Evolutionary conservation across 2,797 vertebrate genomes (phyloP).

Genomic region (Sciurus carolinensis): DNA sequence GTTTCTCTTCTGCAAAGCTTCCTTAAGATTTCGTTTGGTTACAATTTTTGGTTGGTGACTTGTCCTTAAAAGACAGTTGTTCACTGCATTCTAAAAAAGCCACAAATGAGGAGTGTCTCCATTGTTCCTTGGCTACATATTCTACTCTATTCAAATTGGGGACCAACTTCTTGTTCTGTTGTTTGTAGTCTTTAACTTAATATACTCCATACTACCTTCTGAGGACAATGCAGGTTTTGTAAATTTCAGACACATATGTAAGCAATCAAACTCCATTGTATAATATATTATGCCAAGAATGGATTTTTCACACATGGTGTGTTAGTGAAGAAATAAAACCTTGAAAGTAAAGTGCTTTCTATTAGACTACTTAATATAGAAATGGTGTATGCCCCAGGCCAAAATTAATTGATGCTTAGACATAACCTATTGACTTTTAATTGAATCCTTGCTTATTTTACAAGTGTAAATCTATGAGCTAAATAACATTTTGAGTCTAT

Average conservation of each 20-base stretch:
- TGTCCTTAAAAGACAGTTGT: conserved; percentile 39
- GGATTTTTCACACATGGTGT: conserved; percentile 75
- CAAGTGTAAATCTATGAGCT: conserved; percentile 66
- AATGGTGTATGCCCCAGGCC: conserved; percentile 33
- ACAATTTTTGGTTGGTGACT: conserved; percentile 39
- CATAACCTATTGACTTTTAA: conserved; percentile 75
- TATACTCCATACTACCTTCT: neutral
- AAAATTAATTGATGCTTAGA: conserved; percentile 65
- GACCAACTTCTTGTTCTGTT: conserved; percentile 23
- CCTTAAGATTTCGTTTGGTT: conserved; percentile 63
- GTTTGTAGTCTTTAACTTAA: neutral
- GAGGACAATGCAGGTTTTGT: conserved; percentile 76
- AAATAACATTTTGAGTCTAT: conserved; percentile 70
- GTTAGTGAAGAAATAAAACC: conserved; percentile 72
- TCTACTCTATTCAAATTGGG: conserved; percentile 12
- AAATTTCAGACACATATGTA: conserved; percentile 68
- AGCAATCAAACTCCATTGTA: conserved; percentile 71
- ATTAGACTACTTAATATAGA: conserved; percentile 66
- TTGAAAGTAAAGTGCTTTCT: conserved; percentile 73
- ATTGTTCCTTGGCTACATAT: conserved; percentile 38
- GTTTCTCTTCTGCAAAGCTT: conserved; percentile 55
- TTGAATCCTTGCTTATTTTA: conserved; percentile 75
- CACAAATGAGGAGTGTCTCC: conserved; percentile 55
- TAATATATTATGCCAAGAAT: conserved; percentile 68
- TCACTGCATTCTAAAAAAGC: conserved; percentile 72